Conservation (phyloP, 2,113 vertebrate species). For the Mesitornis unicolor region DNA sequence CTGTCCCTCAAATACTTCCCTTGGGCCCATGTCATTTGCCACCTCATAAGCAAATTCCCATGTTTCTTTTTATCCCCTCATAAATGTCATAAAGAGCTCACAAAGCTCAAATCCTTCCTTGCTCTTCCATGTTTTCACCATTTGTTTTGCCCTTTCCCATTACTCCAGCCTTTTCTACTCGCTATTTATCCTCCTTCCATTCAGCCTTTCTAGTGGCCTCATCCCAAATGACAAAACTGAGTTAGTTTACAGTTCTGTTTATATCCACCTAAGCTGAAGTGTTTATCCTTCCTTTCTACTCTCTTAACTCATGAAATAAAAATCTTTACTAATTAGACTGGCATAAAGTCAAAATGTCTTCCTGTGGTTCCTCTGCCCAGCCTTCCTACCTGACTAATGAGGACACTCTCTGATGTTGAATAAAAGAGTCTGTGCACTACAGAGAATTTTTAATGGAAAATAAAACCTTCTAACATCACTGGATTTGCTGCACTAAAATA, state of each 20-base stretch:
- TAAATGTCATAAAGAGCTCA: background rate
- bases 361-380: background rate
- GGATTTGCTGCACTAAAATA: constrained; percentile 42
- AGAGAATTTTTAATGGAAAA: constrained; percentile 18
- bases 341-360: background rate
- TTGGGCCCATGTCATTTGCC: background rate
- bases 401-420: constrained; percentile 42
- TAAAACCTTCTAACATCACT: constrained; percentile 63
- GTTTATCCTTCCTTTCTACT: background rate
- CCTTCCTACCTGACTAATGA: background rate
- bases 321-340: background rate
- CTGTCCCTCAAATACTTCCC: background rate
- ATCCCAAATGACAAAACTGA: background rate
- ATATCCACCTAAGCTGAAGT: background rate
- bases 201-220: background rate
- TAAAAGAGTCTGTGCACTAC: background rate
- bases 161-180: background rate
- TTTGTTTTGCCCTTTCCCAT: background rate
- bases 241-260: background rate
- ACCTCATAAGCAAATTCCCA: background rate
- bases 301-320: background rate
- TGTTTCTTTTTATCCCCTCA: background rate
- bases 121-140: background rate
- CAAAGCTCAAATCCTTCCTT: background rate
- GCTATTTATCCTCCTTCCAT: background rate